These are phyloP conservation scores for Crotophaga sulcirostris DNA, from an alignment of 2,113 vertebrate species.

Conservation along the genomic window DNA sequence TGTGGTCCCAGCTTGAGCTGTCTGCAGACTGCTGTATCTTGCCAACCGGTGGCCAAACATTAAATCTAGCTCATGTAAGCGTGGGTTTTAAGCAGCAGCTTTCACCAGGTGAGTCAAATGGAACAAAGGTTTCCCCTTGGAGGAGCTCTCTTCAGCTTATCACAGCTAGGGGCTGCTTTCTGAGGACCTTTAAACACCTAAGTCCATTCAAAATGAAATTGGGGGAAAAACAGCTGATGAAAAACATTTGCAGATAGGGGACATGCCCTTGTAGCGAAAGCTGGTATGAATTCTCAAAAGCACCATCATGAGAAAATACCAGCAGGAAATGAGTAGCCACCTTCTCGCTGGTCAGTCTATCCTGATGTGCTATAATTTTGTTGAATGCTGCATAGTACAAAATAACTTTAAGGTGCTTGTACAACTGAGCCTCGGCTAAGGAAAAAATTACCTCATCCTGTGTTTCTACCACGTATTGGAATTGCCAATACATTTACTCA, in stretches of 20 bases:
- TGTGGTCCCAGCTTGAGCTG: background rate
- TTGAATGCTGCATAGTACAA: accelerated
- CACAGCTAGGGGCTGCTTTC: background rate
- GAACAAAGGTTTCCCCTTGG: background rate
- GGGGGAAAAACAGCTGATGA: background rate
- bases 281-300: background rate
- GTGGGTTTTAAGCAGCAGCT: background rate
- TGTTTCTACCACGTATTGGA: background rate
- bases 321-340: background rate
- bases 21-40: background rate
- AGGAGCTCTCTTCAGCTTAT: background rate
- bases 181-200: background rate
- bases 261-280: background rate
- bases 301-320: background rate
- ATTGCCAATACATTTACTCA: background rate
- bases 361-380: background rate
- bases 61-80: background rate
- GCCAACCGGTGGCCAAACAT: background rate
- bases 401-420: background rate
- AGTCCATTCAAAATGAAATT: background rate
- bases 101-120: background rate
- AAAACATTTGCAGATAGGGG: background rate
- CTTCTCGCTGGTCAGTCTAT: background rate
- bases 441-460: background rate
- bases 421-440: background rate